Base-by-base conservation (phyloP, 2,888 invertebrate genomes). In the Bombylius discolor region DNA sequence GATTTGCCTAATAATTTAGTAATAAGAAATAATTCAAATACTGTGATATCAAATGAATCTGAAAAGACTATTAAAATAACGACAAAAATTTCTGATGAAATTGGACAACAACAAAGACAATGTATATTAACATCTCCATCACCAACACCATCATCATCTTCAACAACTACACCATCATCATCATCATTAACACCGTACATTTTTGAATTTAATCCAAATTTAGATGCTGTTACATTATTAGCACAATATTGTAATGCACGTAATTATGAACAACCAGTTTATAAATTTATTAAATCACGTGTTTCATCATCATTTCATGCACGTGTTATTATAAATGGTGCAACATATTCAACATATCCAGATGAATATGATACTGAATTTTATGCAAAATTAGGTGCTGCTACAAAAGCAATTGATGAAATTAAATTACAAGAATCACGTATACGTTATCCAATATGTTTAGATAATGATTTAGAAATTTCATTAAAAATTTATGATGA, bases 311-410 rank as follows among this genome's bases (percentile, higher is more conserved):
- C 62, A 8, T 47, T 64, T 32, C 66, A 69, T 50, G 70, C 72
- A 56, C 66, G 66, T 39, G 68, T 73, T 34, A 61, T 60, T n/a
- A 64, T 73, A 12, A 69, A 68, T 32, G 62, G 58, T 13, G 63
- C 49, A 6, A 65, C 67, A 7, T 70, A 65, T 59, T 67, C 70
- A 9, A 71, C 68, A 33, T 73, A 72, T 58, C 73, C 73, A 1
- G 62, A 68, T 50, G 70, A 70, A 55, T 70, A 66, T 62, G 46
- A 59, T 5, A 66, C 65, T 32, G 66, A 67, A 53, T 54, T 53
- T 49, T 59, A 64, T 31, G 72, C 73, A 4, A 65, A 64, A 58
- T 63, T 64, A n/a, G 64, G 67, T 5, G 68, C 69, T 44, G 68
- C 73, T 1, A 59, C 61, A 32, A 60, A 66, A 36, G 71, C 74